Base-by-base conservation (phyloP, 2,888 invertebrate species). In the Chironomus tentans region DNA sequence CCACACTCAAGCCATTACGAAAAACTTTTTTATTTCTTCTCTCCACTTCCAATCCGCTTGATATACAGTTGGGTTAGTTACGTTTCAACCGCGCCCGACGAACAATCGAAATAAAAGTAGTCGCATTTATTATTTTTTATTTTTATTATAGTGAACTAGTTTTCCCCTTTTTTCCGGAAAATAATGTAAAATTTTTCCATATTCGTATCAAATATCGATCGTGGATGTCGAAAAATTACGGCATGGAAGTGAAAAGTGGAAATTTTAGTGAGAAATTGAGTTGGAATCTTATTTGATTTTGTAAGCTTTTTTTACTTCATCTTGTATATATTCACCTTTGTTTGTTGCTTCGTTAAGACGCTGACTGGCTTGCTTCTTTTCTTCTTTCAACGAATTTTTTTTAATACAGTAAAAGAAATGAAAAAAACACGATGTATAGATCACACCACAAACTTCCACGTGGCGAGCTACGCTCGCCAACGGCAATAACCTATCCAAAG, bases 1-100 rank as follows among this genome's bases (percentile, higher is more conserved):
- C 48, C 24, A 47, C 13, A 22, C 71, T 24, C 38, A 38, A 38
- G 38, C 38, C 38, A 10, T 38, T 10, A 38, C 38, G 38, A 56
- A 22, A 71, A 56, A 24, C 24, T 56, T 13, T 21, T 38, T 28
- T 28, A 28, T 28, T 28, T 68, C 21, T 47, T 70, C 47, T 47
- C 71, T 65, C 24, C 21, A 65, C 21, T 65, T 65, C 65, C 65
- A 65, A 12, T 65, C 21, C 6, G n/a, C 5, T 13, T 13, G 24
- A 65, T 24, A 6, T 56, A 70, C 38, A 70, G 38, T 47, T 70
- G 68, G 28, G 70, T 71, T 56, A 71, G 71, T 71, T 71, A 47
- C 56, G 71, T 56, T 71, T 71, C 71, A 71, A 71, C 71, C 71
- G 71, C 71, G 56, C 71, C 71, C 71, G 71, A 71, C 56, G 56